These are phyloP conservation scores for Zootermopsis nevadensis DNA, from an alignment of 2,888 invertebrate genomes.

Conservation along the genomic window DNA sequence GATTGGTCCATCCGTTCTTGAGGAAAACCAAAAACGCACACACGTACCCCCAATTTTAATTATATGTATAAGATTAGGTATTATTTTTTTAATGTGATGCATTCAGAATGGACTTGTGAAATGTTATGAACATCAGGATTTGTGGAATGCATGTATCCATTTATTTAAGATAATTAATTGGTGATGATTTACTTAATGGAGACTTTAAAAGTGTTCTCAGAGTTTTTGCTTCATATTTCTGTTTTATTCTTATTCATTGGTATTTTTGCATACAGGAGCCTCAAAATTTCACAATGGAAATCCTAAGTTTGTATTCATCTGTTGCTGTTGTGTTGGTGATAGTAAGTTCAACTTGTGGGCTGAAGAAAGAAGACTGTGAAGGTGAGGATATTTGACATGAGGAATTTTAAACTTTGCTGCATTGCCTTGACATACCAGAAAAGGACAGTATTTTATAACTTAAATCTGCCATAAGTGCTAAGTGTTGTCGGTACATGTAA, in stretches of 20 bases:
- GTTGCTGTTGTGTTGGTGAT: not conserved
- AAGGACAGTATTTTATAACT: too few species aligned
- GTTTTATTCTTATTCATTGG: not conserved
- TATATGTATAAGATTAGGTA: too few species aligned
- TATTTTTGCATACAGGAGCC: not conserved
- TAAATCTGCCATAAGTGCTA: too few species aligned
- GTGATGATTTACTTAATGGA: too few species aligned
- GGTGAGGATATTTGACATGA: conserved; percentile 63
- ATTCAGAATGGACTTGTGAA: not conserved
- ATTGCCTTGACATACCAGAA: too few species aligned
- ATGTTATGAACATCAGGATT: not conserved
- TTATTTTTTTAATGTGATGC: not conserved
- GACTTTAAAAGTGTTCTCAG: not conserved
- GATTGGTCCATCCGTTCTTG: too few species aligned
- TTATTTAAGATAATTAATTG: not conserved
- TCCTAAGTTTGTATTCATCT: conserved; percentile 1
- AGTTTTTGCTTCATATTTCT: not conserved
- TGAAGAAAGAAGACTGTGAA: conserved; percentile 87
- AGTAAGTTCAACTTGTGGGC: conserved; percentile 47
- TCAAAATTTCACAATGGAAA: not conserved
- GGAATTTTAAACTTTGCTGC: too few species aligned
- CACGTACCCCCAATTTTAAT: too few species aligned
- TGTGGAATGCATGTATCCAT: not conserved
- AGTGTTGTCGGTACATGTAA: too few species aligned
- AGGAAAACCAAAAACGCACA: too few species aligned